Base-by-base conservation (phyloP, 2,797 vertebrate species). In the Karalla daura region DNA sequence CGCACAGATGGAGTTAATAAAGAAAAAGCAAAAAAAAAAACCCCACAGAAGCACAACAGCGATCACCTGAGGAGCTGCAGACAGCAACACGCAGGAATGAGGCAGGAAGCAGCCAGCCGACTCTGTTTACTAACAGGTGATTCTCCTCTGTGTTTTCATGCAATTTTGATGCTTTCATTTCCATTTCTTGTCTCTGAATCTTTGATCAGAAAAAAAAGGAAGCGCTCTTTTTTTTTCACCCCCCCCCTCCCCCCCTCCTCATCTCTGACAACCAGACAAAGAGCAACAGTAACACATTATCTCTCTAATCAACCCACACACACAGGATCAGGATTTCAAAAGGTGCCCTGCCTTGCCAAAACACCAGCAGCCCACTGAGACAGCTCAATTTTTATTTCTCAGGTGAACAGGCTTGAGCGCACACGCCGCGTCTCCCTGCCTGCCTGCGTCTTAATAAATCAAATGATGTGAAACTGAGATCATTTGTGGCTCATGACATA, bases 41-140 rank as follows among this genome's bases (percentile, higher is more conserved):
- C 76, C 49, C 71, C 74, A 70, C 60, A 47, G 54, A 67, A 61
- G 59, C 59, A 46, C 59, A 58, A 40, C 20, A 52, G 74, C 56
- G 69, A 88, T 86, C 80, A 87, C 59, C 49, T 47, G 55, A 71
- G 78, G 63, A 44, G 63, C 63, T 59, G 41, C 24, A 43, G 49
- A 70, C 51, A 64, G 45, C 69, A 35, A 56, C 13, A 33, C 25
- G 36, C 25, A 37, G 32, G n/a, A 17, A 27, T 24, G 53, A 53
- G 43, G 40, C 59, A 46, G 15, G 49, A 13, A 20, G 9, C 30
- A 70, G 49, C 36, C 53, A 51, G 69, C 50, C 13, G 2, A 52
- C 55, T 60, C 58, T 81, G 68, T 88, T 90, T 87, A 72, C 76
- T 77, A 77, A 90, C 86, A 39, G 85, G 85, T 85, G 23, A 83